These are phyloP conservation scores for Acanthosepion esculentum DNA, from an alignment of 2,888 invertebrate species.

Conservation along the genomic window DNA sequence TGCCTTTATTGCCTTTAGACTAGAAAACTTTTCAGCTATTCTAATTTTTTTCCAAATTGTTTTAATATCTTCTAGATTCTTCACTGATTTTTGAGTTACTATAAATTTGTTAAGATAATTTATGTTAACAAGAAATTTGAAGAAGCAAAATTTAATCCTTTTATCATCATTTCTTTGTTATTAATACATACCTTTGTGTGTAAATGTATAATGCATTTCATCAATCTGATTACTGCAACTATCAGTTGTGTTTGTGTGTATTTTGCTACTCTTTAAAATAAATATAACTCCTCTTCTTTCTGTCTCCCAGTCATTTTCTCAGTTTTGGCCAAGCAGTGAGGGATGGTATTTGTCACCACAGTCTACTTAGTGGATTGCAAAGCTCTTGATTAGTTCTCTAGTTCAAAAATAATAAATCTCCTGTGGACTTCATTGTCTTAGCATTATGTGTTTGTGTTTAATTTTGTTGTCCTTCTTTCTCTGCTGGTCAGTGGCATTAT, in stretches of 20 bases:
- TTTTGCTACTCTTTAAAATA: slow-evolving; percentile 4
- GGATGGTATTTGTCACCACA: slow-evolving; percentile 33
- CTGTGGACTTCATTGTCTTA: slow-evolving; percentile 25
- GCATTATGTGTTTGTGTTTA: slow-evolving; percentile 41
- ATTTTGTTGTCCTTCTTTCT: slow-evolving; percentile 44
- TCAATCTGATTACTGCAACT: neutral
- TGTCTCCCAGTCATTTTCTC: neutral
- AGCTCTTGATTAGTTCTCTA: slow-evolving; percentile 44
- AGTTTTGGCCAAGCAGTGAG: neutral
- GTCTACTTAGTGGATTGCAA: slow-evolving; percentile 35
- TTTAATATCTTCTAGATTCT: neutral
- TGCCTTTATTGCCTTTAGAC: neutral
- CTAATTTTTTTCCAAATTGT: neutral
- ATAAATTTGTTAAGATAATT: neutral
- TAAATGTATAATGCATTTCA: neutral
- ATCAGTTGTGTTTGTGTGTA: neutral
- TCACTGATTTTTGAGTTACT: neutral
- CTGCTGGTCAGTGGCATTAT: slow-evolving; percentile 46
- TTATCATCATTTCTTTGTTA: neutral
- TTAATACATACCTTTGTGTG: neutral
- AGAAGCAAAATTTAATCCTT: neutral
- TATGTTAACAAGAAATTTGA: neutral
- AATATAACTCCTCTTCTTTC: neutral
- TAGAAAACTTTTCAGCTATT: too few species aligned
- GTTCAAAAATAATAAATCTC: slow-evolving; percentile 44